These are phyloP conservation scores for Harpalus rubripes DNA, from an alignment of 2,888 invertebrate species.

Conservation along the genomic window DNA sequence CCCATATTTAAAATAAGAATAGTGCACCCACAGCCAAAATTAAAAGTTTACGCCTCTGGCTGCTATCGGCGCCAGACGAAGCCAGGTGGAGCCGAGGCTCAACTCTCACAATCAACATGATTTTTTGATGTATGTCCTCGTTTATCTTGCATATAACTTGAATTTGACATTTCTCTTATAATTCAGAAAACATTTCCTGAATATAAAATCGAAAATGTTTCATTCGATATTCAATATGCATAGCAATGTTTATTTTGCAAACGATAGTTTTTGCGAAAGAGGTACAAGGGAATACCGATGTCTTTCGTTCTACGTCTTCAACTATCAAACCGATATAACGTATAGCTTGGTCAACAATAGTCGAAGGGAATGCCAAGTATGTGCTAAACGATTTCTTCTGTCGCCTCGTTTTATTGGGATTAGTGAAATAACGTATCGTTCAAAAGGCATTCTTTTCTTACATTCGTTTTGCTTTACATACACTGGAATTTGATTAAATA, in stretches of 20 bases:
- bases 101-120: slow-evolving; percentile 27
- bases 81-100: neutral
- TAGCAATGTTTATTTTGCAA: neutral
- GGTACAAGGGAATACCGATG: neutral
- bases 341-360: slow-evolving; percentile 52
- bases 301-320: neutral
- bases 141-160: slow-evolving; percentile 8
- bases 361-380: slow-evolving; percentile 58
- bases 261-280: neutral
- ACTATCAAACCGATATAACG: slow-evolving; percentile 56
- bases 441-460: slow-evolving; percentile 49
- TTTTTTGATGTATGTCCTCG: slow-evolving; percentile 56
- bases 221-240: neutral
- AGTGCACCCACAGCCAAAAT: too few species aligned
- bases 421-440: slow-evolving; percentile 49
- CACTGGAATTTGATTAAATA: slow-evolving; percentile 31
- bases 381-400: slow-evolving; percentile 58
- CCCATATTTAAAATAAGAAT: too few species aligned
- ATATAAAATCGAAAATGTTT: neutral
- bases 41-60: too few species aligned
- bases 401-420: slow-evolving; percentile 45
- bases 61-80: neutral
- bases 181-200: slow-evolving; percentile 13
- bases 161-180: slow-evolving; percentile 9
- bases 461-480: slow-evolving; percentile 10